phyloP scores from a whole-genome alignment of 2,113 vertebrate species.

The Channa argus region DNA sequence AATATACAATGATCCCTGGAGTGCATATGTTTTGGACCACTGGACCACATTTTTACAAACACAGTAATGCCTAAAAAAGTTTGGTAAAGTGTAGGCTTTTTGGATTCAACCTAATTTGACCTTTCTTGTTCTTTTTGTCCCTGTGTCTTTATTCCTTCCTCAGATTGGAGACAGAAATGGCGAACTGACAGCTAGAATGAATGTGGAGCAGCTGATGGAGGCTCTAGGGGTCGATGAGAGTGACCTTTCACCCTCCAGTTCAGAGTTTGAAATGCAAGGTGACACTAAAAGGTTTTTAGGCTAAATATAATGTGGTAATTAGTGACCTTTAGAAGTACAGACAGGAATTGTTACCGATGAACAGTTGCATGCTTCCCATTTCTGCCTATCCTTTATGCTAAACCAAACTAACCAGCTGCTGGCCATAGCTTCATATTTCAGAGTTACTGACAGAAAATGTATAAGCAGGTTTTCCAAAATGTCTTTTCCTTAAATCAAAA shows the following conservation, averaged over 20 bases:
- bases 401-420: neutral
- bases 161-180: conserved; percentile 93
- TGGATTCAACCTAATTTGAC: neutral
- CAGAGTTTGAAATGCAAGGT: conserved; percentile 96
- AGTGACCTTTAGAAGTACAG: neutral
- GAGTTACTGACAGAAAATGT: no score
- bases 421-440: neutral
- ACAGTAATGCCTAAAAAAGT: no score
- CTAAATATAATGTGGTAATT: neutral
- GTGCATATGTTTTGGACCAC: no score
- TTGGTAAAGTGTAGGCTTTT: neutral
- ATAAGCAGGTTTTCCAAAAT: neutral
- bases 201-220: conserved; percentile 89
- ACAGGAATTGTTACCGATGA: neutral
- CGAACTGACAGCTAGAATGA: conserved; percentile 90
- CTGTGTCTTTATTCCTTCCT: conserved; percentile 1
- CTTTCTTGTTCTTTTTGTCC: neutral
- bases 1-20: no score
- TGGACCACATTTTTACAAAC: neutral
- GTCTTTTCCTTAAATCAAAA: neutral
- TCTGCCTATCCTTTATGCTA: neutral
- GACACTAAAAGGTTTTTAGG: conserved; percentile 18
- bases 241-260: conserved; percentile 80
- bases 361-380: neutral
- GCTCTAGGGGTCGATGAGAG: conserved; percentile 83